Evolutionary conservation across 2,797 vertebrate genomes (phyloP).

Genomic region (Gila robusta): DNA sequence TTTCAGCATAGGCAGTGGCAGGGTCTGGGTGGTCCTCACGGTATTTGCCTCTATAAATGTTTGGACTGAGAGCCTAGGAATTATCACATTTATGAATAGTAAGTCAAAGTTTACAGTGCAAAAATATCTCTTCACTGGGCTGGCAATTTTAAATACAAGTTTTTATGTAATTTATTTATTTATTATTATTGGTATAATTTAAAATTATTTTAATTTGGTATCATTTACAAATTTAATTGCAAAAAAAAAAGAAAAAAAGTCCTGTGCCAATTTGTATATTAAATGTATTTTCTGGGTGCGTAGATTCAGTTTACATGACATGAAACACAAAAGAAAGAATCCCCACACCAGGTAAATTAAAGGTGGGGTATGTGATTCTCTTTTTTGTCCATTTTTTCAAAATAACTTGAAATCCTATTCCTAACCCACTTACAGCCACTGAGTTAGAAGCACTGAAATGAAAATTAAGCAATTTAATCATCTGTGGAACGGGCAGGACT

Average conservation of each 20-base stretch:
- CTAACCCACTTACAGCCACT: too few species aligned
- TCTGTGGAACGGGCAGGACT: too few species aligned
- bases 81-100: neutral
- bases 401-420: too few species aligned
- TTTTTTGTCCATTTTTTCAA: too few species aligned
- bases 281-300: neutral
- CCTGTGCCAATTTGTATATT: neutral
- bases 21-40: slow-evolving; percentile 87
- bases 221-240: neutral
- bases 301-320: neutral
- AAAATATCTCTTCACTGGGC: neutral
- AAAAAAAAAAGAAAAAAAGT: neutral
- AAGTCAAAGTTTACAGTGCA: neutral
- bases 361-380: too few species aligned
- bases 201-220: neutral
- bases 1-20: slow-evolving; percentile 88
- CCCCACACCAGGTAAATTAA: neutral
- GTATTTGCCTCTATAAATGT: slow-evolving; percentile 93
- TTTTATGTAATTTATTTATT: neutral
- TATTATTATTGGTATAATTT: too few species aligned
- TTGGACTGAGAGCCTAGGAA: slow-evolving; percentile 89
- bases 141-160: neutral
- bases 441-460: too few species aligned
- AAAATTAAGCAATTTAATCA: too few species aligned
- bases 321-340: neutral